These are phyloP conservation scores for Protomyctophum bolini DNA, from an alignment of 2,113 vertebrate species.

Conservation along the genomic window DNA sequence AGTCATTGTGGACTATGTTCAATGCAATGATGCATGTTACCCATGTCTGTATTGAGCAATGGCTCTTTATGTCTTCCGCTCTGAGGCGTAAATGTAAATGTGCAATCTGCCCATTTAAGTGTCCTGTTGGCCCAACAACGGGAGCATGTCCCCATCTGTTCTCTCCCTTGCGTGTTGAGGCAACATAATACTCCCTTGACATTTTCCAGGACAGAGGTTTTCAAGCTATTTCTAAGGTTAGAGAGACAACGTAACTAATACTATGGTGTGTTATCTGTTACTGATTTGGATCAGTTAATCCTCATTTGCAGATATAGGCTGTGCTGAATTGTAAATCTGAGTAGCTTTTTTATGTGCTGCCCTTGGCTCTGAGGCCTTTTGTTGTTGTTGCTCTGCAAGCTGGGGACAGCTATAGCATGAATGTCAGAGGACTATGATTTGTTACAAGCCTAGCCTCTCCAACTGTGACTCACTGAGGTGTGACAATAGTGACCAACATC, in stretches of 20 bases:
- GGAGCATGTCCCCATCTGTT: constrained; percentile 92
- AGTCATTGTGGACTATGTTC: constrained; percentile 2
- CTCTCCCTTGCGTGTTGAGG: constrained; percentile 77
- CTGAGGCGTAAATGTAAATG: constrained; percentile 88
- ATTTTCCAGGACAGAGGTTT: constrained; percentile 62
- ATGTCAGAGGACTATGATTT: constrained; percentile 70
- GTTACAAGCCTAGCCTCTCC: constrained; percentile 72
- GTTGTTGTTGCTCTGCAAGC: constrained; percentile 59
- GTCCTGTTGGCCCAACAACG: constrained; percentile 85
- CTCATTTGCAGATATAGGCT: constrained; percentile 39
- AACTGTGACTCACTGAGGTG: constrained; percentile 74
- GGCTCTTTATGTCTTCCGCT: constrained; percentile 50
- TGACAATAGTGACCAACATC: constrained; percentile 71
- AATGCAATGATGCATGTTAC: constrained; percentile 21
- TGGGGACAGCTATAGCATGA: constrained; percentile 44
- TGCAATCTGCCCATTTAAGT: constrained; percentile 86
- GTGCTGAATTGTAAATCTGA: constrained; percentile 26
- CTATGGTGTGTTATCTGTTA: constrained; percentile 46
- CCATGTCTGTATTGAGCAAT: constrained; percentile 44
- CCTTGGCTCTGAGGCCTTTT: constrained; percentile 43
- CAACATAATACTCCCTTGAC: constrained; percentile 70
- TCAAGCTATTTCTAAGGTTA: constrained; percentile 59
- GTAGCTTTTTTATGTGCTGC: constrained; percentile 61
- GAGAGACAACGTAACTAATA: constrained; percentile 44
- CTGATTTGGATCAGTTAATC: constrained; percentile 41